Evolutionary conservation across 2,888 invertebrate genomes (phyloP), one percentile per base, ranked within the genome.

Genomic region (Hesperia comma): DNA sequence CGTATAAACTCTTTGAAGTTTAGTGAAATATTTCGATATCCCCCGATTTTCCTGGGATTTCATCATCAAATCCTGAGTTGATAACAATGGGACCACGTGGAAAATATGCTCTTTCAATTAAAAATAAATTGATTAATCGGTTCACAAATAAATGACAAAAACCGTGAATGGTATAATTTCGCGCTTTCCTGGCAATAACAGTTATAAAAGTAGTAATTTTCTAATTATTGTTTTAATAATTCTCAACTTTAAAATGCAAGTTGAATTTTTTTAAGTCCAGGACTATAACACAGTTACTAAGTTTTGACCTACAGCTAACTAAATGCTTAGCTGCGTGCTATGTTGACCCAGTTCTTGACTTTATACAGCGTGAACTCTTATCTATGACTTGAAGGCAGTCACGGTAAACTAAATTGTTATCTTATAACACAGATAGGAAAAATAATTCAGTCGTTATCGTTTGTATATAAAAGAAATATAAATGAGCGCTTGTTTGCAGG

Each of bases 361-460:
- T 49, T 63, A 63, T 56, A 56, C 56, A 33, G 37, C 41, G 37
- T 51, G 12, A 32, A 15, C 26, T 53, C 41, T 58, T 64, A 64
- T 64, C 64, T 58, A 12, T 53, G 58, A 32, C 32, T 51, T 58
- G 64, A 53, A 64, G 58, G 53, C 64, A 51, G 58, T 56, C 43
- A 64, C 41, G 51, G 51, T 37, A 56, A 57, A 64, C 49, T 53
- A 53, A 64, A n/a, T 26, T 37, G 56, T 56, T 63, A 51, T 43
- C 58, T 58, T 46, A 41, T 57, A 7, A 40, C 33, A 33, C 54
- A 17, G 26, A 53, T 19, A 6, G n/a, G 15, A 12, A 33, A 37
- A 3, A 54, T 21, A 14, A 53, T 26, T 49, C 19, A 49, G 8
- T 15, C 1, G 46, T 4, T 17, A 49, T 19, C 49, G n/a, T 41